These are phyloP conservation scores for Plebejus anna DNA, from an alignment of 2,888 invertebrate species.

Conservation along the genomic window DNA sequence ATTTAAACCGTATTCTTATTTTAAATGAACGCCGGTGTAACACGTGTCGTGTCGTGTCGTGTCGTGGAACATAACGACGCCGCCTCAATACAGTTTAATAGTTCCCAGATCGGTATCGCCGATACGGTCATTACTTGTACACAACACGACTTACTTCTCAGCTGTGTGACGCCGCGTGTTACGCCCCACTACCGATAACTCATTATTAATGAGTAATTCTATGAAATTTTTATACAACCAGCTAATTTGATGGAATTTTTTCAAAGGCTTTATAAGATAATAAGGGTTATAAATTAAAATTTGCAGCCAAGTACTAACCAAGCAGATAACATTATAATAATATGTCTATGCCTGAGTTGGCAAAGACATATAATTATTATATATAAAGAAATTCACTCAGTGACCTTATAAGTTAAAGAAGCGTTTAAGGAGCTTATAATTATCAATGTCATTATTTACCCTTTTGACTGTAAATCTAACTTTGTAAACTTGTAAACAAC, in stretches of 20 bases:
- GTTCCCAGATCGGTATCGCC: slow-evolving; percentile 6
- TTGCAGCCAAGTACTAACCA: too few species aligned
- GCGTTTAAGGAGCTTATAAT: background rate
- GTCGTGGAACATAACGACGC: background rate
- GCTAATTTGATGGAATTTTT: background rate
- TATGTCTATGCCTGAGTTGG: too few species aligned
- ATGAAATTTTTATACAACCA: background rate
- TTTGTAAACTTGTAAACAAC: background rate
- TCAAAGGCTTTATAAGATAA: too few species aligned
- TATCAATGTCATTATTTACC: background rate
- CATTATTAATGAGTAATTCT: background rate
- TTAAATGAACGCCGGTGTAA: background rate
- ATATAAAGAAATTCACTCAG: too few species aligned
- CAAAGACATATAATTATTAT: too few species aligned
- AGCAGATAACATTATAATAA: too few species aligned
- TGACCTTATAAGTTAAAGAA: background rate
- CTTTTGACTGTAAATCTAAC: background rate
- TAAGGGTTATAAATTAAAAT: background rate
- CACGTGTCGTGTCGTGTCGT: background rate
- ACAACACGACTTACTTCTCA: background rate
- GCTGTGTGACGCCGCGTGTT: background rate
- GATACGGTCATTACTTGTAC: background rate
- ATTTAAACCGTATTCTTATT: background rate
- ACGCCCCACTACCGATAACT: background rate
- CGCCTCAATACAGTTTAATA: background rate